Evolutionary conservation across 2,797 vertebrate genomes (phyloP), one percentile per base, ranked within the genome.

Genomic region (Lacerta agilis): DNA sequence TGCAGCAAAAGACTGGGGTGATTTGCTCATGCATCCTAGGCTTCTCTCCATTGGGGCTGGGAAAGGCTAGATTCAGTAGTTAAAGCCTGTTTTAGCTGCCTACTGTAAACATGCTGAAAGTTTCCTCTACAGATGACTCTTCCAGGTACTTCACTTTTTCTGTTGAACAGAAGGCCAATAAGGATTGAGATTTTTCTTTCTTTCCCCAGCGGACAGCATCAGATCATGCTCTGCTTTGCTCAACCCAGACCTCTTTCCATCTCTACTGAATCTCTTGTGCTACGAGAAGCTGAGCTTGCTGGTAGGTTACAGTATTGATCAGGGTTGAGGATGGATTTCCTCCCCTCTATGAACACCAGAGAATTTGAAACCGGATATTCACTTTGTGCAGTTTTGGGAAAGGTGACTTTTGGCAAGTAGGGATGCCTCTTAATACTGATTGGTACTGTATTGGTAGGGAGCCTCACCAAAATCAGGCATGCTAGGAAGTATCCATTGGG

Each of bases 211-310:
- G 45, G 96, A 97, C 10, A 97, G 98, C 45, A 93, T 91, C 75
- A 90, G 94, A 83, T 96, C 97, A 89, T 98, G 98, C 95, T 98
- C 97, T 0, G 94, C 97, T 81, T 83, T 99, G 92, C 94, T 99
- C 80, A 96, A 95, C 58, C 94, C 97, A 85, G 97, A 97, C 89
- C 90, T 98, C 96, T 95, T 98, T 25, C 97, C 98, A 0, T 95
- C 96, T 41, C 92, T 99, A 86, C 96, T 99, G 89, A 96, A 98
- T 91, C 97, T 99, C 76, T 95, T 99, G 69, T 97, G 97, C 83
- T 98, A 98, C 82, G 97, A 96, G 49, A 97, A 96, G 92, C 97
- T 98, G 86, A 97, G 96, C 17, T 90, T 97, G 77, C 95, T 98
- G 98, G 99, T 99, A 88, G 93, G 97, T 91, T 82, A 83, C 91